phyloP scores from a whole-genome alignment of 2,113 vertebrate genomes.

The Phalacrocorax brasilianus region DNA sequence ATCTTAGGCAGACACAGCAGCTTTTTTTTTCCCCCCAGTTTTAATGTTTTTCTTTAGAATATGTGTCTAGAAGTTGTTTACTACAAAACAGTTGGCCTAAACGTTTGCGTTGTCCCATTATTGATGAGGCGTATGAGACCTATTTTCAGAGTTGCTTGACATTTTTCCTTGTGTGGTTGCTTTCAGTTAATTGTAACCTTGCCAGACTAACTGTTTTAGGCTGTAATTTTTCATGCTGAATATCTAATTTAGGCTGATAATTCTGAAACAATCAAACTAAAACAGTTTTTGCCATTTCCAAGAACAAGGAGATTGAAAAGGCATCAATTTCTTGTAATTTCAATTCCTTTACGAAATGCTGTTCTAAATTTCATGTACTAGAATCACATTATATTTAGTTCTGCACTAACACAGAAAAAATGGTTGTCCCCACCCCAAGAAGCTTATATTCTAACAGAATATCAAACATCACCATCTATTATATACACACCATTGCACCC shows the following conservation, averaged over 20 bases:
- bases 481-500: not conserved
- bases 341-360: not conserved
- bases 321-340: not conserved
- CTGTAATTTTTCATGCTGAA: not conserved
- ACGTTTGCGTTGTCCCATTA: not conserved
- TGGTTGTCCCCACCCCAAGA: not conserved
- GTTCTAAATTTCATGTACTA: not conserved
- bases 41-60: not conserved
- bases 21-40: too few relatives aligned
- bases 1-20: not conserved
- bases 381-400: not conserved
- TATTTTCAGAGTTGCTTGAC: not conserved
- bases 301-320: not conserved
- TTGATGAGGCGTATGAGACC: not conserved
- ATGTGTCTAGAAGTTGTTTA: not conserved
- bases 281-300: not conserved
- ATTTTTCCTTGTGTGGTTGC: not conserved
- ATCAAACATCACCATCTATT: not conserved
- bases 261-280: not conserved
- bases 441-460: not conserved
- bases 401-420: not conserved
- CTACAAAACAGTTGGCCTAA: not conserved
- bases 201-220: not conserved
- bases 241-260: not conserved
- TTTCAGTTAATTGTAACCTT: not conserved